Percentiles rank a stretch among this genome's conserved stretches.
phyloP scores from a whole-genome alignment of 2,113 vertebrate genomes.

The Cepphus grylle region DNA sequence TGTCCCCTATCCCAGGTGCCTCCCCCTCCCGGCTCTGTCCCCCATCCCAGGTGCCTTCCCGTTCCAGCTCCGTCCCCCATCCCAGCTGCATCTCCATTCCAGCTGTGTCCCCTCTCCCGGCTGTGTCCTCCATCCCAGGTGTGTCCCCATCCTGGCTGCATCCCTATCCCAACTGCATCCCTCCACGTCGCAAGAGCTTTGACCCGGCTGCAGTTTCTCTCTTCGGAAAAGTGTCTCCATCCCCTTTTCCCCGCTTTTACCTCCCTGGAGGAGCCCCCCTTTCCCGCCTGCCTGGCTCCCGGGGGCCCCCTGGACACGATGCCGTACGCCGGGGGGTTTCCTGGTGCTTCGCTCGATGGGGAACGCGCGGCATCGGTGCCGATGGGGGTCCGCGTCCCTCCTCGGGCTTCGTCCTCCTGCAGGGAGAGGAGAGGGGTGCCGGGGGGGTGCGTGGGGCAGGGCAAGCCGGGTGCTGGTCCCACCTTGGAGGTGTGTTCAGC shows the following conservation, averaged over 20 bases:
- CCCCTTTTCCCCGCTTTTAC: neutral
- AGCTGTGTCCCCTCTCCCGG: too few relatives aligned
- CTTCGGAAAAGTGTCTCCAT: fast-evolving
- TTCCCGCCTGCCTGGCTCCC: fast-evolving
- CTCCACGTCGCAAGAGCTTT: fast-evolving
- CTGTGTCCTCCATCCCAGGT: neutral
- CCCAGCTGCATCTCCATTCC: too few relatives aligned
- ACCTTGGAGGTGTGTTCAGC: too few relatives aligned
- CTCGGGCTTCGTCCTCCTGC: neutral
- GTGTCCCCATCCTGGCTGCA: too few relatives aligned
- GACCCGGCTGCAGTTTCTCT: too few relatives aligned
- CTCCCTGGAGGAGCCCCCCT: neutral
- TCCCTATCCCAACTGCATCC: neutral
- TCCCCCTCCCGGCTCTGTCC: too few relatives aligned
- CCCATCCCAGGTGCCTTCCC: too few relatives aligned
- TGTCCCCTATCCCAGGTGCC: too few relatives aligned
- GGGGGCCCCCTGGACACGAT: neutral
- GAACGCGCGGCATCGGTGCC: fast-evolving
- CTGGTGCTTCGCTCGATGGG: fast-evolving
- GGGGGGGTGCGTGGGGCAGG: fast-evolving
- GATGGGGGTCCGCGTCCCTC: fast-evolving
- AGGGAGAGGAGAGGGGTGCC: neutral
- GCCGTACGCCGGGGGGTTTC: neutral
- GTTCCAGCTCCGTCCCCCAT: too few relatives aligned
- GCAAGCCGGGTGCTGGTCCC: neutral